Conservation (phyloP, 1,140 invertebrate genomes). For the Ericerus pela region DNA sequence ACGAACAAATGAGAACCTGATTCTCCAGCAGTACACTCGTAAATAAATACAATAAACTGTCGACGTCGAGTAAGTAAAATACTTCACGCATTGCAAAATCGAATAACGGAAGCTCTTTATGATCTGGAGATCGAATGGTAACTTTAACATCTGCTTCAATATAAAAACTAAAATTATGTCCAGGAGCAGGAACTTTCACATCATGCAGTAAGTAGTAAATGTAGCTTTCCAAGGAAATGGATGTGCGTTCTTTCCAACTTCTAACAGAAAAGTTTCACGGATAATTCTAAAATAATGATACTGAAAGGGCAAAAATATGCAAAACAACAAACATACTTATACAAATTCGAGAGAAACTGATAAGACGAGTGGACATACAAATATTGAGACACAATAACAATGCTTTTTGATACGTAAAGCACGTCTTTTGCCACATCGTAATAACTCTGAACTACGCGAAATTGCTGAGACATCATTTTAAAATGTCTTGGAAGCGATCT, state of each 20-base stretch:
- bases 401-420: constrained; percentile 87
- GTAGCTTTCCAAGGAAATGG: constrained; percentile 74
- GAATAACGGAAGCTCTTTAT: constrained; percentile 74
- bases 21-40: constrained; percentile 92
- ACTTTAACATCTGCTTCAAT: constrained; percentile 47
- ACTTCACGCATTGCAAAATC: constrained; percentile 84
- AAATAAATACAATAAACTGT: constrained; percentile 83
- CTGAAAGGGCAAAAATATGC: background rate
- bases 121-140: constrained; percentile 36
- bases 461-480: constrained; percentile 59
- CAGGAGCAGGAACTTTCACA: constrained; percentile 72
- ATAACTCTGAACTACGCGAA: constrained; percentile 53
- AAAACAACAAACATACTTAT: constrained; percentile 43
- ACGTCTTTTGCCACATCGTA: constrained; percentile 88
- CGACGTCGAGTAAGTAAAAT: constrained; percentile 72
- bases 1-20: constrained; percentile 85
- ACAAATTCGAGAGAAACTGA: constrained; percentile 72
- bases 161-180: constrained; percentile 70
- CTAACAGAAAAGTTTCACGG: constrained; percentile 12
- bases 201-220: constrained; percentile 92
- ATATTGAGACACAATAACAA: constrained; percentile 76
- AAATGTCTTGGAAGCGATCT: constrained; percentile 74
- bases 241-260: constrained; percentile 26
- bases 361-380: constrained; percentile 75
- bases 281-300: constrained; percentile 4